A percentile compares a stretch with the other conserved stretches of the same genome.
phyloP scores from a whole-genome alignment of 2,888 invertebrate genomes.

The Shargacucullia verbasci region DNA sequence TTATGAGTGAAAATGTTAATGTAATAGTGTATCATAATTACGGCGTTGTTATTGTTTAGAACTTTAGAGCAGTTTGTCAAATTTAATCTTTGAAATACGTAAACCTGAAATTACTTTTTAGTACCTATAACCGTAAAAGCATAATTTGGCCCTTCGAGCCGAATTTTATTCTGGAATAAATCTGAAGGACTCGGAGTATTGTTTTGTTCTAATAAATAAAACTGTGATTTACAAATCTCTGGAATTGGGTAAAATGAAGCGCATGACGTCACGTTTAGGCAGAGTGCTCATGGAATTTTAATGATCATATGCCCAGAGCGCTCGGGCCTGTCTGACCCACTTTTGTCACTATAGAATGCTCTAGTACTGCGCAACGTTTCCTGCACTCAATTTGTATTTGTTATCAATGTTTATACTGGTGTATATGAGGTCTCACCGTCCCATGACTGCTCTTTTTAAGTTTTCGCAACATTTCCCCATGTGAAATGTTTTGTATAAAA shows the following conservation, averaged over 20 bases:
- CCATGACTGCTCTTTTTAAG: neutral
- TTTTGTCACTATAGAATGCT: conserved; percentile 38
- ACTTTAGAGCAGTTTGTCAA: neutral
- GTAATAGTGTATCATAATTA: neutral
- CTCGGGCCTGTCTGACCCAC: conserved; percentile 43
- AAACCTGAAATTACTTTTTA: conserved; percentile 11
- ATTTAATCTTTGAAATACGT: neutral
- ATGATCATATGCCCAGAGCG: conserved; percentile 44
- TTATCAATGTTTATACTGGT: conserved; percentile 19
- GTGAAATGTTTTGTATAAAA: neutral
- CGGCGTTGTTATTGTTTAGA: neutral
- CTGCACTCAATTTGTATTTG: conserved; percentile 26
- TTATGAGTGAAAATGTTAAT: neutral
- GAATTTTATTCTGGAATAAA: neutral
- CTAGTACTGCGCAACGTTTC: conserved; percentile 3
- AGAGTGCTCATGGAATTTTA: conserved; percentile 50
- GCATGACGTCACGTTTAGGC: conserved; percentile 27
- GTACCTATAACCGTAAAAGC: conserved; percentile 1
- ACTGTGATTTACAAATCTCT: conserved; percentile 16
- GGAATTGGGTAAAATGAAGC: conserved; percentile 16
- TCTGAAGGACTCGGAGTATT: neutral
- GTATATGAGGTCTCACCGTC: neutral
- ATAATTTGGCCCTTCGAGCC: neutral
- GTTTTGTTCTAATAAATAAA: conserved; percentile 16
- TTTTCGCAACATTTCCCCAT: neutral